phyloP scores from a whole-genome alignment of 2,113 vertebrate species.

The Collichthys lucidus region DNA sequence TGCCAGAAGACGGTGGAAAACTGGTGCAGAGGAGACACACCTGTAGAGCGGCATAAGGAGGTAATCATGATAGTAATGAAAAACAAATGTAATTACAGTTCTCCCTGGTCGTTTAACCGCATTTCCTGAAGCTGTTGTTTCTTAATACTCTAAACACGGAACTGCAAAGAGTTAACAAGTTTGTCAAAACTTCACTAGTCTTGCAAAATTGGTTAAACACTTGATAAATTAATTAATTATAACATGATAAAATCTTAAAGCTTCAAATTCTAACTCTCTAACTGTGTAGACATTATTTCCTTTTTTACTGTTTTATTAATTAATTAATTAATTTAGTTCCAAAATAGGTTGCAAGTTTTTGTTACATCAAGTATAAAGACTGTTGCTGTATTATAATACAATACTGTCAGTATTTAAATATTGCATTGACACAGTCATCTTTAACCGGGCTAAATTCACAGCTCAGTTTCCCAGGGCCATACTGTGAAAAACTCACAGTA shows the following conservation, averaged over 20 bases:
- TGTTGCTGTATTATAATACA: background rate
- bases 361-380: background rate
- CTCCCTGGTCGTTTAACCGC: background rate
- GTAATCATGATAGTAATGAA: slow-evolving; percentile 36
- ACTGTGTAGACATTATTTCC: background rate
- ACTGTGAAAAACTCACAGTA: no score
- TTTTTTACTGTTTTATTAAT: background rate
- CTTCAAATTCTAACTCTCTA: no score
- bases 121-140: background rate
- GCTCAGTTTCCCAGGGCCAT: no score
- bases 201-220: background rate
- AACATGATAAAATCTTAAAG: background rate
- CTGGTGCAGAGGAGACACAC: slow-evolving; percentile 88
- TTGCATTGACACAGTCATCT: background rate
- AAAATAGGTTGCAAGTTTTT: background rate
- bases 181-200: background rate
- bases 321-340: no score
- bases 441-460: background rate
- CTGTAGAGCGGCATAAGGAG: slow-evolving; percentile 86
- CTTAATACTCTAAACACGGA: no score
- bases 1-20: slow-evolving; percentile 87
- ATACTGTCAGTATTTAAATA: background rate
- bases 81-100: background rate
- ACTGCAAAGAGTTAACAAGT: no score
- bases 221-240: no score